Percentiles rank a stretch among this genome's conserved stretches.
Evolutionary conservation across 2,113 vertebrate genomes (phyloP).

Genomic region (Tursiops truncatus): DNA sequence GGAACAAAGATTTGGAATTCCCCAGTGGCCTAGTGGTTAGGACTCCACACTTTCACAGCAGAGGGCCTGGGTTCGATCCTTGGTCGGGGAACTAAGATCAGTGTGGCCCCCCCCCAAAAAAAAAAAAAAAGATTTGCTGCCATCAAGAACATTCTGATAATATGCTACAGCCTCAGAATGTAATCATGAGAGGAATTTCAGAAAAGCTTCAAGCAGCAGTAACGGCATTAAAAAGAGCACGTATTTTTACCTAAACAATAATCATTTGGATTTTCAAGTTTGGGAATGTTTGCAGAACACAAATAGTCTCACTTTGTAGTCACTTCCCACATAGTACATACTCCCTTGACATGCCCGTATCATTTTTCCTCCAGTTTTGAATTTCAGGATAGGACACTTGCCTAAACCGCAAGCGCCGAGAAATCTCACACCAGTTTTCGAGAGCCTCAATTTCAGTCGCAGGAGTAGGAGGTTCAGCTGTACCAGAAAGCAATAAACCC

Average conservation of each 20-base stretch:
- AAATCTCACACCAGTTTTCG: conserved; percentile 35
- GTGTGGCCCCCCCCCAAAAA: not conserved
- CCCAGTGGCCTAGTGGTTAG: not conserved
- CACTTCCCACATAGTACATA: not conserved
- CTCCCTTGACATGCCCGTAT: not conserved
- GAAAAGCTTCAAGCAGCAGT: not conserved
- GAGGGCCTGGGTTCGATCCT: not conserved
- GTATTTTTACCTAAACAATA: conserved; percentile 12
- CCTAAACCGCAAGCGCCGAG: conserved; percentile 24
- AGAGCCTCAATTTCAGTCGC: conserved; percentile 38
- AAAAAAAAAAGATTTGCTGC: not conserved
- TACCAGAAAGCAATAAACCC: conserved; percentile 50
- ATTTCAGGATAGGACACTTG: conserved; percentile 23
- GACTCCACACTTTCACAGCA: not conserved
- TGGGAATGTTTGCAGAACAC: conserved; percentile 24
- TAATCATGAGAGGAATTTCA: not conserved
- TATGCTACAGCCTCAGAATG: not conserved
- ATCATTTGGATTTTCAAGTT: conserved; percentile 27
- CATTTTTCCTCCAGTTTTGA: conserved; percentile 6
- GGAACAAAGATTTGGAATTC: not conserved
- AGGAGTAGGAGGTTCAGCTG: conserved; percentile 24
- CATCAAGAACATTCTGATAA: not conserved
- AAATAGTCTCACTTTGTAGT: conserved; percentile 20
- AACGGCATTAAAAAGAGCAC: not conserved
- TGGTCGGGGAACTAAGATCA: not conserved